These are phyloP conservation scores for Zoroaster sp. DNA, from an alignment of 53 echinoderm and acorn worm species.

Conservation along the genomic window DNA sequence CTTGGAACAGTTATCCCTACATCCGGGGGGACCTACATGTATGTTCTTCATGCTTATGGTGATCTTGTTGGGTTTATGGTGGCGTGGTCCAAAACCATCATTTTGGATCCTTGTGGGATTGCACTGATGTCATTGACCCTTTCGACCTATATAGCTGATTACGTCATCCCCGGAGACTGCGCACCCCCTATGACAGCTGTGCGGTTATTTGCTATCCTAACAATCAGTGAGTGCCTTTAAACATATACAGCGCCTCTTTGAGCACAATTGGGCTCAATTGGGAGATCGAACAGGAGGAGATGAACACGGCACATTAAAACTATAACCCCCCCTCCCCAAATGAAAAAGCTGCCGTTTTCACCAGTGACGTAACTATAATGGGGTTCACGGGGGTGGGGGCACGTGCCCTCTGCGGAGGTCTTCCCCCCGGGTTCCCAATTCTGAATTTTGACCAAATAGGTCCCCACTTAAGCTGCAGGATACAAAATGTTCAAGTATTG, in stretches of 20 bases:
- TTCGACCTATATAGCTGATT: constrained; percentile 6
- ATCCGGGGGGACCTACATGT: constrained; percentile 19
- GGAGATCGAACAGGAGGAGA: no score
- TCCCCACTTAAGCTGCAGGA: no score
- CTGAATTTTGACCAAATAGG: no score
- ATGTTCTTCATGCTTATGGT: constrained; percentile 8
- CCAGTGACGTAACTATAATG: no score
- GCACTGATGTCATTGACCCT: constrained; percentile 3
- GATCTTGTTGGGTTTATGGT: constrained; percentile 18
- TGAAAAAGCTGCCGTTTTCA: no score
- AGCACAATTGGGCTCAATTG: no score
- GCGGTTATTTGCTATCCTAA: constrained; percentile 6
- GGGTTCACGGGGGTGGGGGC: no score
- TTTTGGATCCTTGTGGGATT: not conserved
- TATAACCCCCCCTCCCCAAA: no score
- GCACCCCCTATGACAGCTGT: constrained; percentile 24
- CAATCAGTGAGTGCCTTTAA: constrained; percentile 9
- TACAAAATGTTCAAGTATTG: no score
- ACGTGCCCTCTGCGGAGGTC: no score
- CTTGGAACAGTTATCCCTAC: not conserved
- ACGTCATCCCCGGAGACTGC: constrained; percentile 37
- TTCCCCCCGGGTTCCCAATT: no score
- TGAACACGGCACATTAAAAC: not conserved
- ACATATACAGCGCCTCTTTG: no score
- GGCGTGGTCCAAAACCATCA: not conserved